Base-by-base conservation (phyloP, 1,140 invertebrate species). In the Chrysomallon squamiferum region DNA sequence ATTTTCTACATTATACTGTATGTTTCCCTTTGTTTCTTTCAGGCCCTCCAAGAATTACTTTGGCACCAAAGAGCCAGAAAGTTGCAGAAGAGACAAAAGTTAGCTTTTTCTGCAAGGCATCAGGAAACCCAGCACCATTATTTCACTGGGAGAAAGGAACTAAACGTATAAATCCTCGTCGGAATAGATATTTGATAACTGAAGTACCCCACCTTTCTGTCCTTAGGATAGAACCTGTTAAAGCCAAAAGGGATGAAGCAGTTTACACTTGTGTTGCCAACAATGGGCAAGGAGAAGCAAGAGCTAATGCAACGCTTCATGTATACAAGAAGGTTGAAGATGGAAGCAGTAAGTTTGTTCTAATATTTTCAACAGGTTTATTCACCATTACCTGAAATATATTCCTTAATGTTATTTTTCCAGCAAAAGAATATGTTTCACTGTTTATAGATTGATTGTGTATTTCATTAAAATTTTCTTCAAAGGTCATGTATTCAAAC, bases 31-130 rank as follows among this genome's bases (percentile, higher is more conserved):
- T 71, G 59, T 43, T 65, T 59, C 35, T 78, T 79, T 49, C 77
- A 83, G 81, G 76, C 72, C 64, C 75, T 27, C 81, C 81, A 13
- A 74, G 69, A 67, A 81, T 83, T 47, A 79, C 77, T 5, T 57
- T 66, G 49, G 73, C 75, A n/a, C 81, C 81, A 56, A 76, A 69
- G 50, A 73, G 74, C 60, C 71, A 75, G 61, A 79, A 75, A 61
- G 96, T 97, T 33, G 91, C 92, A 64, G 92, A 91, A 59, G 94
- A 93, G 62, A 92, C 92, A n/a, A 93, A 95, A 61, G 95, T 95
- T 1, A 93, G 93, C 45, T 97, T 98, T 88, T 96, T 95, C 86
- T 99, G 96, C 88, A 92, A 92, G 52, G 95, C 95, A 20, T 89
- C 92, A 54, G 95, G 96, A 20, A 92, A 95, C 86, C 96, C 96